Conservation (phyloP, 1,140 invertebrate genomes). For the Lepidurus packardi region DNA sequence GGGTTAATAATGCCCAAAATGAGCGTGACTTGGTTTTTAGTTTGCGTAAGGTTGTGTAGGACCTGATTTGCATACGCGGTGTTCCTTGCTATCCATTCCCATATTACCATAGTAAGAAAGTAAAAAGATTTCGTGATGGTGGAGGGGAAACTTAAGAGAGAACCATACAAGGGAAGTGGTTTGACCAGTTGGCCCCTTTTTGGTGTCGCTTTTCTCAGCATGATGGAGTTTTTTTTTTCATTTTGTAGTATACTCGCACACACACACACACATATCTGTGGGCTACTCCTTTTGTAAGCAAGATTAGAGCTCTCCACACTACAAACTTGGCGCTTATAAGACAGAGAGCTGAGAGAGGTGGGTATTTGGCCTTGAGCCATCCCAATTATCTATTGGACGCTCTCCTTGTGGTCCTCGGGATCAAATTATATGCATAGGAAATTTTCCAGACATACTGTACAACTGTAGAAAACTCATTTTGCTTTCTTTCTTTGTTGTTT, state of each 20-base stretch:
- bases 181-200: constrained; percentile 8
- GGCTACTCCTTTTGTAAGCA: no score
- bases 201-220: not conserved
- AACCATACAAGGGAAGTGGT: constrained; percentile 4
- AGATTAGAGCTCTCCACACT: no score
- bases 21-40: not conserved
- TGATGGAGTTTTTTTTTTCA: not conserved
- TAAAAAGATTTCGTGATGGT: not conserved
- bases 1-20: not conserved
- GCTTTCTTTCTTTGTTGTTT: no score
- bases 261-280: no score
- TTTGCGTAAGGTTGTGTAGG: not conserved
- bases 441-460: no score
- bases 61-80: not conserved
- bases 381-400: no score
- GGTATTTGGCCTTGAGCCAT: no score
- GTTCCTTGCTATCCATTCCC: not conserved
- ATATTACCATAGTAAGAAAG: not conserved
- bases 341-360: no score
- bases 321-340: no score
- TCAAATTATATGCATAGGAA: no score
- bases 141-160: not conserved
- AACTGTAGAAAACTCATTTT: no score
- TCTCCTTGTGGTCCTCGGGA: no score
- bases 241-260: not conserved